Evolutionary conservation across 2,113 vertebrate species (phyloP).

Genomic region (Embiotoca jacksoni): DNA sequence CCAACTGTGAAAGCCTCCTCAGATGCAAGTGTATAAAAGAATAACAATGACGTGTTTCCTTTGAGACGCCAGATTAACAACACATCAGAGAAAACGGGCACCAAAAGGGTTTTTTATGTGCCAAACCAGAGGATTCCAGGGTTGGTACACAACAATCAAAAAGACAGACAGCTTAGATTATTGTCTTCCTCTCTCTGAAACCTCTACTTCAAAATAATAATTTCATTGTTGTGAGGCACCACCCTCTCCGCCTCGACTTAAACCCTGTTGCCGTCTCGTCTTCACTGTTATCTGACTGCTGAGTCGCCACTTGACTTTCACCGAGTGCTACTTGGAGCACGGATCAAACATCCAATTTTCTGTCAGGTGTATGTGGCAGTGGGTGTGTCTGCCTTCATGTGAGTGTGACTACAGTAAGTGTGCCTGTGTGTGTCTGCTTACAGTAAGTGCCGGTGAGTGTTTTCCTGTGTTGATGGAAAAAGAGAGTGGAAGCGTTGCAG

Average conservation of each 20-base stretch:
- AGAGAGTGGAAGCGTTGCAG: slow-evolving; percentile 10
- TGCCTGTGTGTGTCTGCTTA: slow-evolving; percentile 44
- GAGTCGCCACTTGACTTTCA: slow-evolving; percentile 56
- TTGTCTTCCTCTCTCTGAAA: neutral
- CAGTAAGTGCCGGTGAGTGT: slow-evolving; percentile 49
- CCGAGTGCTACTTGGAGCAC: slow-evolving; percentile 34
- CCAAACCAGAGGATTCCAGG: neutral
- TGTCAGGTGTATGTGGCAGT: neutral
- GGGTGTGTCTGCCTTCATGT: slow-evolving; percentile 23
- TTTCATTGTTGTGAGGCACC: slow-evolving; percentile 21
- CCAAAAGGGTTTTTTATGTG: neutral
- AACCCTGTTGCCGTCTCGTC: slow-evolving; percentile 5
- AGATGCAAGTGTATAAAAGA: neutral
- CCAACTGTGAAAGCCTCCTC: no score
- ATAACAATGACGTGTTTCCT: slow-evolving; percentile 3
- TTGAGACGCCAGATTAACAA: slow-evolving; percentile 10
- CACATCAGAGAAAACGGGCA: neutral
- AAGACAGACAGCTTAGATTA: neutral
- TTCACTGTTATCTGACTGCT: slow-evolving; percentile 43
- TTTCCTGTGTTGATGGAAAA: slow-evolving; percentile 59
- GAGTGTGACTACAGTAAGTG: slow-evolving; percentile 43
- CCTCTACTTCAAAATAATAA: neutral
- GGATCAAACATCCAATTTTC: slow-evolving; percentile 34
- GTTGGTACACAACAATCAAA: neutral
- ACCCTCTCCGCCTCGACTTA: neutral